These are phyloP conservation scores for Tetropium fuscum DNA, from an alignment of 2,888 invertebrate genomes.

Conservation along the genomic window DNA sequence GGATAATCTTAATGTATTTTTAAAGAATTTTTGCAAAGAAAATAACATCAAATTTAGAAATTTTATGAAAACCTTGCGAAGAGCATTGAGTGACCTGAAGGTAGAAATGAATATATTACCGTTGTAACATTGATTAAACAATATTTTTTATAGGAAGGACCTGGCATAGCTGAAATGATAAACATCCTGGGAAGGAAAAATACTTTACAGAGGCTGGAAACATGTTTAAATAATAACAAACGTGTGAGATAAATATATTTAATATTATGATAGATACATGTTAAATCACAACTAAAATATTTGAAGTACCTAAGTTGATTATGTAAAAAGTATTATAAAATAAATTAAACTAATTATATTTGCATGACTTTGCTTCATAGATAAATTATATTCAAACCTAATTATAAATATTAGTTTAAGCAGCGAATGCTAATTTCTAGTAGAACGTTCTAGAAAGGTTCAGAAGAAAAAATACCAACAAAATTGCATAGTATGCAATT, in stretches of 20 bases:
- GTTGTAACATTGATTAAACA: constrained; percentile 6
- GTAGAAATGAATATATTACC: no score
- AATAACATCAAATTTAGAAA: constrained; percentile 73
- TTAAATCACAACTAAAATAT: constrained; percentile 26
- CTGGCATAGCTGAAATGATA: constrained; percentile 89
- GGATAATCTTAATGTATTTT: constrained; percentile 67
- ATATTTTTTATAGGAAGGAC: constrained; percentile 73
- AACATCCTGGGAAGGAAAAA: constrained; percentile 80
- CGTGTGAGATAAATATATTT: constrained; percentile 42
- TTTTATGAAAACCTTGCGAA: constrained; percentile 80
- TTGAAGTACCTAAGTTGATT: constrained; percentile 7
- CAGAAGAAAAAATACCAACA: no score
- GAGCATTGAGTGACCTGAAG: constrained; percentile 78
- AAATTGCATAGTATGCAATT: no score
- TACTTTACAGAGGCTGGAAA: constrained; percentile 74
- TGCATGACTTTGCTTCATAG: background rate
- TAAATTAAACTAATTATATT: background rate
- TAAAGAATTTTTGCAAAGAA: constrained; percentile 72
- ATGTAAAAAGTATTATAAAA: background rate
- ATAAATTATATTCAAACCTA: background rate
- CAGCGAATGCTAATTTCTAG: background rate
- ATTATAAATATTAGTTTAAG: background rate
- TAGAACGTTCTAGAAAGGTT: no score
- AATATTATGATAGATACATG: constrained; percentile 39
- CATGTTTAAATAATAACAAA: constrained; percentile 58